Evolutionary conservation across 2,888 invertebrate species (phyloP), one percentile per base, ranked within the genome.

Genomic region (Aradus depressus): DNA sequence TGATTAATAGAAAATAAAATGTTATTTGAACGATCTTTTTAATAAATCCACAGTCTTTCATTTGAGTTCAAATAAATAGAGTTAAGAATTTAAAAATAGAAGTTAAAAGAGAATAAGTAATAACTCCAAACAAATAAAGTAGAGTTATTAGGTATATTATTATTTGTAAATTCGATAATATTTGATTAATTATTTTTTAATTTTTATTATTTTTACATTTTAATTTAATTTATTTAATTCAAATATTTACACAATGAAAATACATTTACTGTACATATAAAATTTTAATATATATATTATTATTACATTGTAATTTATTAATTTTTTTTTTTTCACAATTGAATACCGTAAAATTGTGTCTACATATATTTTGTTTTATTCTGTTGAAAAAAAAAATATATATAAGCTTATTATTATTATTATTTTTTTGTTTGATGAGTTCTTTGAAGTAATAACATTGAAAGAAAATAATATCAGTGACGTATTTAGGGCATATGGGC

Each of bases 41-140:
- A 12, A 38, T 25, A 35, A 48, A 21, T 44, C 39, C 45, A 39
- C 37, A 37, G 53, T 53, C 49, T 53, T 53, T 50, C 50, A 50
- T 50, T 50, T 53, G 18, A 50, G 42, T 50, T 50, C 49, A 44
- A 44, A 51, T 49, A 19, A 47, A 21, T 23, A 39, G 28, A 16
- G 21, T 25, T 34, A 37, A 34, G 38, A 25, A 21, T 23, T 37
- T 5, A 39, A 37, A 14, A 39, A 39, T 39, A 18, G n/a, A 39
- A 39, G 22, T 19, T n/a, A 39, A 18, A 39, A 39, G 21, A 39
- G 21, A 39, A 21, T 38, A n/a, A n/a, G n/a, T n/a, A n/a, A n/a
- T n/a, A n/a, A 42, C 16, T 42, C 12, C 18, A 42, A 42, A 14
- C 42, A 42, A 42, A 42, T 22, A 42, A 42, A 8, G 18, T 22